Base-by-base conservation (phyloP, 2,888 invertebrate genomes). In the Teleiodes luculella region DNA sequence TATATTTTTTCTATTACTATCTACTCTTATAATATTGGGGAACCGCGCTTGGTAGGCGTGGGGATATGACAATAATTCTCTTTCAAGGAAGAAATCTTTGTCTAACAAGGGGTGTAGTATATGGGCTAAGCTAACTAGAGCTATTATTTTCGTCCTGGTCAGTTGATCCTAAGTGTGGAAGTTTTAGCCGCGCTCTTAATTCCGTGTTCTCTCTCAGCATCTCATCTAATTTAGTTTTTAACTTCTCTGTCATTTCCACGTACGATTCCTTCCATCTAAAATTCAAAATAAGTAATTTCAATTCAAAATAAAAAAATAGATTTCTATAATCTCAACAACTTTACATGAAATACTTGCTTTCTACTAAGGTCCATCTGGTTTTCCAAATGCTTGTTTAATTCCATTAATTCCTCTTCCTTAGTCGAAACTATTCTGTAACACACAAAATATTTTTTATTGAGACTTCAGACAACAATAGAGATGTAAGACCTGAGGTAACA, bases 221-320 rank as follows among this genome's bases (percentile, higher is more conserved):
- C 47, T 89, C 86, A 56, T 90, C 80, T 20, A 93, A 78, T 66
- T 91, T 89, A 18, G 78, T 83, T 74, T 94, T 92, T 53, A 95
- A 87, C 73, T 91, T 93, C 0, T 83, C 80, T 1, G 92, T 91
- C 65, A 94, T 88, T 47, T 92, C 91, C 53, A 92, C 80, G 28
- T 93, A 90, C n/a, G 93, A 92, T 31, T 86, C 84, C 67, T 92
- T 92, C 92, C 94, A 95, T 57, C 93, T 93, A 69, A 54, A 80
- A 77, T 52, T 18, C 13, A 24, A 4, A 30, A 28, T 8, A 20
- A 11, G 8, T 10, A 35, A 5, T 35, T 35, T 35, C n/a, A 41
- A 24, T 6, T 24, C 3, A 24, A 24, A 24, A 4, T 6, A 4
- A 24, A 6, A 24, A 41, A 2, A 37, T 20, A 20, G 20, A 20